Conservation (phyloP, 2,113 vertebrate genomes). For the Gulo gulo region DNA sequence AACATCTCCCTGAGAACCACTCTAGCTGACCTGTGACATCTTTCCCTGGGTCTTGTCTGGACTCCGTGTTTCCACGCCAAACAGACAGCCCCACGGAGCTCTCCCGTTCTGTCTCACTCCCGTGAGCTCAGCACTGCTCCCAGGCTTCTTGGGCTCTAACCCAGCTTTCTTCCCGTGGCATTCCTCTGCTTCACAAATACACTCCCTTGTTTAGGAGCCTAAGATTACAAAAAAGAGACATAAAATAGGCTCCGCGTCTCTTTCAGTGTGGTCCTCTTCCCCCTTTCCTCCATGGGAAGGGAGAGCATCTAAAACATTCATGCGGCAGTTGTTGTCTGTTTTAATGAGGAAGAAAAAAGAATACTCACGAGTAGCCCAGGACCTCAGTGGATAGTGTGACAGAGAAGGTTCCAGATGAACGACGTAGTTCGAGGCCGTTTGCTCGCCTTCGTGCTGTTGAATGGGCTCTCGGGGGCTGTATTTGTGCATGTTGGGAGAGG, state of each 20-base stretch:
- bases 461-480: accelerated
- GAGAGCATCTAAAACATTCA: neutral
- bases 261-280: neutral
- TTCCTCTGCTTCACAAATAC: neutral
- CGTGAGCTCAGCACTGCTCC: neutral
- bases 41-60: no score
- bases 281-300: neutral
- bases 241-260: neutral
- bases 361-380: neutral
- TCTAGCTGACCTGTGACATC: neutral
- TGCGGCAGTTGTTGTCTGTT: neutral
- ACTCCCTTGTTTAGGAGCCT: neutral
- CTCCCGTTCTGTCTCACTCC: neutral
- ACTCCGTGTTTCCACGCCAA: neutral
- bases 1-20: neutral
- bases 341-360: neutral
- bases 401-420: neutral
- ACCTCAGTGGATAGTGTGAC: neutral
- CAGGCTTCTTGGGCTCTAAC: neutral
- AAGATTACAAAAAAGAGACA: neutral
- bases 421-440: neutral
- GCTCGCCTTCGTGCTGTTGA: neutral
- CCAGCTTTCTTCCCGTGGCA: neutral
- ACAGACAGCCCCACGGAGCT: accelerated
- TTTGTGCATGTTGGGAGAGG: neutral